phyloP scores from a whole-genome alignment of 1,140 invertebrate species.

The Zaprionus camerounensis region DNA sequence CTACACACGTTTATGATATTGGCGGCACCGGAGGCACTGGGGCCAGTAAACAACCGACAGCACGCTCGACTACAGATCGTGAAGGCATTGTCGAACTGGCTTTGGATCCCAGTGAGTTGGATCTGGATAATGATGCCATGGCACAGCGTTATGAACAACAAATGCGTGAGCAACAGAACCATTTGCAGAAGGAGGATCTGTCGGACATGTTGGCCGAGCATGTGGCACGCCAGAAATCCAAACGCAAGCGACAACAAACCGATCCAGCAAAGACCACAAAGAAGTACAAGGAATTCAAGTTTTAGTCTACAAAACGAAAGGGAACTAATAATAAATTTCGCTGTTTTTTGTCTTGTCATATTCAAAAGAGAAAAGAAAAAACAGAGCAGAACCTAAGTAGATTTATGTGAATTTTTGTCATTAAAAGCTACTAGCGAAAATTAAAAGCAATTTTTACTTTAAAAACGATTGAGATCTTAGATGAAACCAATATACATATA shows the following conservation, averaged over 20 bases:
- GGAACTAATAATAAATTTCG: conserved; percentile 36
- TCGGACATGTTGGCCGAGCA: conserved; percentile 99
- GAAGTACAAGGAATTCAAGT: conserved; percentile 99
- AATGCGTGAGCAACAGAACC: conserved; percentile 94
- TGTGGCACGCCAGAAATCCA: conserved; percentile 96
- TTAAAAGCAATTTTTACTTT: conserved; percentile 6
- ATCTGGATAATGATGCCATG: conserved; percentile 98
- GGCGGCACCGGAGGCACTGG: conserved; percentile 40
- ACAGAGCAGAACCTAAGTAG: background rate
- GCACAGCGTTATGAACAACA: conserved; percentile 98
- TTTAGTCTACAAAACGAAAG: conserved; percentile 85
- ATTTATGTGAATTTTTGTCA: conserved; percentile 47
- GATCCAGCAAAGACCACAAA: conserved; percentile 96
- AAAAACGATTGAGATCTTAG: background rate
- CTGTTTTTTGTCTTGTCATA: conserved; percentile 26
- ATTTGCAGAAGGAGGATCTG: conserved; percentile 96
- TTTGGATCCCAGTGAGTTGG: conserved; percentile 98
- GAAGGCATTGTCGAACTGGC: conserved; percentile 95
- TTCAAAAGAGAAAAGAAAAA: conserved; percentile 2
- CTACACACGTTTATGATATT: conserved; percentile 98
- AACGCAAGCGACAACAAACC: conserved; percentile 95
- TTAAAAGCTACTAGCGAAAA: conserved; percentile 57
- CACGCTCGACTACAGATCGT: conserved; percentile 84
- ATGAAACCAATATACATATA: no score
- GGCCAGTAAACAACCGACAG: conserved; percentile 84